Conservation (phyloP, 2,888 invertebrate species). For the Hirtodrosophila trivittata region DNA sequence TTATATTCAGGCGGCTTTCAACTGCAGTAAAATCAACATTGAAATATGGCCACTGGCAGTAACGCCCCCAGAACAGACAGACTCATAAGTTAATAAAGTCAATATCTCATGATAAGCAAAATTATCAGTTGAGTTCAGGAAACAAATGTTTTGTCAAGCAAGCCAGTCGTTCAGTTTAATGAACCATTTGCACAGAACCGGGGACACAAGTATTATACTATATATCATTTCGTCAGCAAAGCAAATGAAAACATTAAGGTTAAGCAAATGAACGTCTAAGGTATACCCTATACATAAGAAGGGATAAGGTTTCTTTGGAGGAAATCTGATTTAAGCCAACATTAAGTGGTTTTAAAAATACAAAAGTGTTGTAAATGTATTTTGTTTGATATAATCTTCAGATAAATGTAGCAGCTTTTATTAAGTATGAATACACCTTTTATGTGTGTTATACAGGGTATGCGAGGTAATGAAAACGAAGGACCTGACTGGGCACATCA, state of each 20-base stretch:
- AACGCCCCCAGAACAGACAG: constrained; percentile 1
- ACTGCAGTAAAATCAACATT: constrained; percentile 6
- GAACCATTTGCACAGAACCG: constrained; percentile 34
- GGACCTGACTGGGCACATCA: constrained; percentile 51
- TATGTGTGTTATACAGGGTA: constrained; percentile 18
- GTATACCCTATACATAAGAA: not conserved
- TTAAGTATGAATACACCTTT: too few species aligned
- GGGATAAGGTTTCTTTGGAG: too few species aligned
- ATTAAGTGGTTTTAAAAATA: too few species aligned
- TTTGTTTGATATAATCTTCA: too few species aligned
- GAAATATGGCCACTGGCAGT: constrained; percentile 9
- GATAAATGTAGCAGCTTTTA: too few species aligned
- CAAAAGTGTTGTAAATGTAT: too few species aligned
- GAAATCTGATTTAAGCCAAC: too few species aligned
- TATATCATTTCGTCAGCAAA: constrained; percentile 16
- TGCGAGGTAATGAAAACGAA: constrained; percentile 23
- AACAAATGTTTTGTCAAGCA: constrained; percentile 33
- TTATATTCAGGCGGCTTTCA: constrained; percentile 1
- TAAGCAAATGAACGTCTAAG: not conserved
- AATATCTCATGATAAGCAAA: constrained; percentile 40
- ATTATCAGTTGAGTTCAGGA: constrained; percentile 20
- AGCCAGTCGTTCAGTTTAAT: constrained; percentile 46
- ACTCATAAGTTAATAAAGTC: constrained; percentile 35
- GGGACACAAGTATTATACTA: constrained; percentile 3
- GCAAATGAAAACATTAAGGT: not conserved